Percentiles rank a stretch among this genome's conserved stretches.
phyloP scores from a whole-genome alignment of 2,113 vertebrate genomes.

The Ptilonorhynchus violaceus region DNA sequence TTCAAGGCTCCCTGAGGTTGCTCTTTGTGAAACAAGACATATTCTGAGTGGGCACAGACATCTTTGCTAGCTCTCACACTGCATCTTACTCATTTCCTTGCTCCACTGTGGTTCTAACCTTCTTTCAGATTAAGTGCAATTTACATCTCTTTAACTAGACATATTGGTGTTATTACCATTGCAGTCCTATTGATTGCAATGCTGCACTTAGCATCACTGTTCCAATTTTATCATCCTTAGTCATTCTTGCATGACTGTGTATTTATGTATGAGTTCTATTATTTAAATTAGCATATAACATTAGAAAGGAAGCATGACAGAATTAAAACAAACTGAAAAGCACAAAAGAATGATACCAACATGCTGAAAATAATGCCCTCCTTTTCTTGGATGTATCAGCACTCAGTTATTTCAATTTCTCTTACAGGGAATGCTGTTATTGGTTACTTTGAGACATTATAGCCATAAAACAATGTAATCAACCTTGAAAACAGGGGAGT shows the following conservation, averaged over 20 bases:
- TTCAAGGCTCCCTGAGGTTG: conserved; percentile 33
- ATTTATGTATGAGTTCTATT: conserved; percentile 54
- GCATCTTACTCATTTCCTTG: conserved; percentile 25
- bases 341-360: conserved; percentile 30
- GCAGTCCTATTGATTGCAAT: conserved; percentile 60
- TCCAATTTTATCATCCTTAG: conserved; percentile 69
- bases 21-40: conserved; percentile 15
- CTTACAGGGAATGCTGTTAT: background rate
- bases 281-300: conserved; percentile 64
- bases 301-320: conserved; percentile 53
- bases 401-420: background rate
- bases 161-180: conserved; percentile 61
- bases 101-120: conserved; percentile 42
- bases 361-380: background rate
- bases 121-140: conserved; percentile 59
- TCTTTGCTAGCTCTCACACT: background rate
- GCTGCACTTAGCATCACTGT: conserved; percentile 62
- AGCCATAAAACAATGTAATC: conserved; percentile 22
- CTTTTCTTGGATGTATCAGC: background rate
- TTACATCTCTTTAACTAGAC: conserved; percentile 69
- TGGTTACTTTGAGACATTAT: background rate
- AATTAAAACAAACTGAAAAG: conserved; percentile 52
- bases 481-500: conserved; percentile 7
- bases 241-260: conserved; percentile 67
- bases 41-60: conserved; percentile 14